phyloP scores from a whole-genome alignment of 1,140 invertebrate species.

The Steinernema khuongi region DNA sequence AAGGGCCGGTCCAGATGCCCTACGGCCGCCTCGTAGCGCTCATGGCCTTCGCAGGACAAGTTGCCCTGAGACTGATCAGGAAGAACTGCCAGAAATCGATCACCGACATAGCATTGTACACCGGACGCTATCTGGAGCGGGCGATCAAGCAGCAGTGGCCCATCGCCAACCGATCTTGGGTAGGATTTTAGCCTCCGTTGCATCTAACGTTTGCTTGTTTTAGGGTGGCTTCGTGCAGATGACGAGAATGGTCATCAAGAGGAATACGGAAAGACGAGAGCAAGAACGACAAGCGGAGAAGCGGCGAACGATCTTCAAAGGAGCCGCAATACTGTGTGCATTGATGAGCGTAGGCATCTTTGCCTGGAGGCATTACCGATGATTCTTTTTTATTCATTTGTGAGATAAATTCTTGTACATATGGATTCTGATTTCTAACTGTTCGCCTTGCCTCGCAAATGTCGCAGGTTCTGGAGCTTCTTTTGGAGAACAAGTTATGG shows the following conservation, averaged over 20 bases:
- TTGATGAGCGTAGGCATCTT: background rate
- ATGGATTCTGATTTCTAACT: no score
- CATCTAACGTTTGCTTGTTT: background rate
- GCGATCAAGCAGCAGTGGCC: slow-evolving; percentile 27
- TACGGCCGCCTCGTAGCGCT: slow-evolving; percentile 31
- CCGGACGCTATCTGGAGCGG: slow-evolving; percentile 21
- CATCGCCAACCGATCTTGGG: slow-evolving; percentile 22
- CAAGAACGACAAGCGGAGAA: background rate
- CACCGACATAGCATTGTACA: slow-evolving; percentile 26
- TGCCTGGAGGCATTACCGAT: background rate
- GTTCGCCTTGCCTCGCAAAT: no score
- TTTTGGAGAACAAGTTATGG: no score
- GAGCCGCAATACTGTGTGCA: background rate
- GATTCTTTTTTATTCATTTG: background rate
- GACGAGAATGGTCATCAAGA: background rate
- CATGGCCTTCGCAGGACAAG: slow-evolving; percentile 25
- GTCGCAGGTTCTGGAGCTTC: no score
- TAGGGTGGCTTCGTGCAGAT: background rate
- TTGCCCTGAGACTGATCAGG: slow-evolving; percentile 20
- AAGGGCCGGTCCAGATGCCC: slow-evolving; percentile 22
- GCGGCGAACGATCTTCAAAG: background rate
- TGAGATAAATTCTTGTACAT: background rate
- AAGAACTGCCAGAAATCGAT: slow-evolving; percentile 19
- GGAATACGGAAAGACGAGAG: background rate
- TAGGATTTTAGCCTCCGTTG: background rate